These are phyloP conservation scores for Seriola rivoliana DNA, from an alignment of 2,113 vertebrate species.

Conservation along the genomic window DNA sequence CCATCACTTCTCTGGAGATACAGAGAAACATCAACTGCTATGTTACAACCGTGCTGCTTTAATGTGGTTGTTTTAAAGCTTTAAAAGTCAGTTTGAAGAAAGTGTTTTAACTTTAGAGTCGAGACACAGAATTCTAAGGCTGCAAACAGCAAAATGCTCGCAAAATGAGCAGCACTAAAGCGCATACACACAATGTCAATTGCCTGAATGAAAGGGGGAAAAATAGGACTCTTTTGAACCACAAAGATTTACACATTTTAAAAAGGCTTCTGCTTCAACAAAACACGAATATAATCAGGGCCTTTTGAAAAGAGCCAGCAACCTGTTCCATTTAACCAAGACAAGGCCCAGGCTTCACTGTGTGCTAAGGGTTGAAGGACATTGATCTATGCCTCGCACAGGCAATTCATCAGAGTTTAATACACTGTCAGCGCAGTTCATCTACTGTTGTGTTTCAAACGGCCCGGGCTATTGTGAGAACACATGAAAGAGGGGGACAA, in stretches of 20 bases:
- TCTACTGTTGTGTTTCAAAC: constrained; percentile 88
- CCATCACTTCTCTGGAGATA: constrained; percentile 4
- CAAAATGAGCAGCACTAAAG: constrained; percentile 71
- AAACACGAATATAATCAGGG: constrained; percentile 86
- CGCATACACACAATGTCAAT: constrained; percentile 64
- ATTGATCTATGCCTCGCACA: constrained; percentile 86
- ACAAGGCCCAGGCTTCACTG: constrained; percentile 80
- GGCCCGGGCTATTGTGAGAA: constrained; percentile 82
- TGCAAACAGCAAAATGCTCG: constrained; percentile 45
- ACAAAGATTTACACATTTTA: constrained; percentile 86
- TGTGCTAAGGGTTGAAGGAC: constrained; percentile 85
- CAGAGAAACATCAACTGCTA: constrained; percentile 8
- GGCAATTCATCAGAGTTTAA: constrained; percentile 89
- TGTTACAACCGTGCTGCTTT: not conserved
- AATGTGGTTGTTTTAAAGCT: constrained; percentile 37
- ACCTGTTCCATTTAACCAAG: constrained; percentile 84
- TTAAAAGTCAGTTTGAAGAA: constrained; percentile 23
- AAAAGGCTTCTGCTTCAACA: constrained; percentile 85
- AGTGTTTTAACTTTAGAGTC: constrained; percentile 40
- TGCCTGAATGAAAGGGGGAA: constrained; percentile 66
- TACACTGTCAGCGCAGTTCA: constrained; percentile 89
- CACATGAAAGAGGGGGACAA: constrained; percentile 87
- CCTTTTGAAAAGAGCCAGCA: constrained; percentile 81
- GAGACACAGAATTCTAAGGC: constrained; percentile 6
- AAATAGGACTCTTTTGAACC: constrained; percentile 69